Percentiles rank a stretch among this genome's conserved stretches.
These are phyloP conservation scores for Spodoptera litura DNA, from an alignment of 1,140 invertebrate species.

Conservation along the genomic window DNA sequence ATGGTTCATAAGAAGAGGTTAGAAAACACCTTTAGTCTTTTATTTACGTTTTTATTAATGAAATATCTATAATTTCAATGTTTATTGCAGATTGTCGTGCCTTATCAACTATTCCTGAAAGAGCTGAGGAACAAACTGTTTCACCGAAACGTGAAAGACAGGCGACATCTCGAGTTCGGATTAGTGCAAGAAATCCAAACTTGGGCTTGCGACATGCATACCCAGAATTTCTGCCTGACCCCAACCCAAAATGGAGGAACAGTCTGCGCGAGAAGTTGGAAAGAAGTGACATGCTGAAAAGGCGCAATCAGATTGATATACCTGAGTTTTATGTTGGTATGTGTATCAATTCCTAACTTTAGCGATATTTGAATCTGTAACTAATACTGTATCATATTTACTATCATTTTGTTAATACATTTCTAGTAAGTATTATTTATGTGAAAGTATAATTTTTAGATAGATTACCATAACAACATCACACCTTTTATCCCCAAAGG, in stretches of 20 bases:
- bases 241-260: conserved; percentile 92
- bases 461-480: too few species aligned
- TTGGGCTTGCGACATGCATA: conserved; percentile 92
- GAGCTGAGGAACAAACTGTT: conserved; percentile 55
- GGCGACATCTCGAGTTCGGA: conserved; percentile 49
- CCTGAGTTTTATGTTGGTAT: conserved; percentile 99
- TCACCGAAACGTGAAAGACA: not conserved
- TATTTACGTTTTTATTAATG: not conserved
- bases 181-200: conserved; percentile 59
- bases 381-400: too few species aligned
- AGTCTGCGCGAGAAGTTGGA: conserved; percentile 95
- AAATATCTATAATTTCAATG: not conserved
- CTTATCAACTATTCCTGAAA: conserved; percentile 72
- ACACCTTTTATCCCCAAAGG: too few species aligned
- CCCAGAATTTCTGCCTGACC: conserved; percentile 98
- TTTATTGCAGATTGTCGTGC: conserved; percentile 65
- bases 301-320: conserved; percentile 93
- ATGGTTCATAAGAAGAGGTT: conserved; percentile 78
- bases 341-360: conserved; percentile 55
- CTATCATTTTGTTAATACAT: too few species aligned
- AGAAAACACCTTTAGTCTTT: conserved; percentile 40
- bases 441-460: too few species aligned
- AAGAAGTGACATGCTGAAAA: conserved; percentile 95
- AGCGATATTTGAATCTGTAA: too few species aligned
- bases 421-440: too few species aligned